Base-by-base conservation (phyloP, 53 echinoderm and acorn worm genomes). In the Stichopus horrens region DNA sequence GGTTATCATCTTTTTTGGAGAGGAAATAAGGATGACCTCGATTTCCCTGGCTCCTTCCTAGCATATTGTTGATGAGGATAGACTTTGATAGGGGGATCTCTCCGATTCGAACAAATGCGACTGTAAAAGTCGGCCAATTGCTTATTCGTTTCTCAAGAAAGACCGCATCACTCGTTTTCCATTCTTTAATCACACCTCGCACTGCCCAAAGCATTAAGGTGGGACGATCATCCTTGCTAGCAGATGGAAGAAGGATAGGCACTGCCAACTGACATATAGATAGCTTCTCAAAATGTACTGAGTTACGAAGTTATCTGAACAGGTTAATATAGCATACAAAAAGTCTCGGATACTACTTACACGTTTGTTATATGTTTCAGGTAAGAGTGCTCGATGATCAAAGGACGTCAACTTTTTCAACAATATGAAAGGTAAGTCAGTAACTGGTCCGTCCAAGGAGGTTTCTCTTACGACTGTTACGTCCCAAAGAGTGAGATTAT, bases 221-320 rank as follows among this genome's bases (percentile, higher is more conserved):
- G 14, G 76, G 71, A 71, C 7, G 14, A 57, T 23, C 53, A 16
- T 20, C 20, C 9, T 73, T 6, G 68, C 52, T 55, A 7, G 57
- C 55, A 73, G 20, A 21, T 14, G 88, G 88, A n/a, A 88, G 11
- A 57, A 88, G 53, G 19, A 88, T 59, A 5, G 88, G 88, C 52
- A 88, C 58, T 21, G 88, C 88, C 7, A 88, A 52, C 54, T 88
- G 88, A 57, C 88, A 88, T 9, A 76, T 53, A 6, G 88, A 88
- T 5, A 88, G 56, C 57, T 88, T 88, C 23, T 88, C 88, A 57
- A 88, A 18, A 88, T 76, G 23, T 76, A 58, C 58, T 88, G 88
- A 16, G n/a, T 75, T 23, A 88, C 60, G 16, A 88, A 88, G 57
- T 88, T 5, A 58, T 88, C 75, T 58, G 76, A 88, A 57, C 88